Conservation (phyloP, 2,797 vertebrate genomes). For the Spondyliosoma cantharus region DNA sequence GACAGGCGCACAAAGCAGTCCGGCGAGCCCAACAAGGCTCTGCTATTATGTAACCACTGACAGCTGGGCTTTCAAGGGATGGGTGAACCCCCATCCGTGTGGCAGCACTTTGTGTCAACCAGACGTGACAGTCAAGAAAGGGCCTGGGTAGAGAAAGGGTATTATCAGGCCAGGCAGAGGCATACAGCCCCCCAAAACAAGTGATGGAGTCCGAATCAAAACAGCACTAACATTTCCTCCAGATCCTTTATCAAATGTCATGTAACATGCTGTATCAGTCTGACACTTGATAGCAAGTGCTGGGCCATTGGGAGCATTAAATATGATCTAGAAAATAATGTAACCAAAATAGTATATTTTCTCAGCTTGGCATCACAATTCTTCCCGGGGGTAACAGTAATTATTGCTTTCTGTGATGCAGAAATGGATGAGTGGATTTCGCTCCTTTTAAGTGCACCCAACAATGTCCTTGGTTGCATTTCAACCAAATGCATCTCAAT, state of each 20-base stretch:
- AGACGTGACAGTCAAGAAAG: constrained; percentile 81
- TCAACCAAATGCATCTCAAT: constrained; percentile 47
- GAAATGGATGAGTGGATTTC: constrained; percentile 14
- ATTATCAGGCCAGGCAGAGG: constrained; percentile 69
- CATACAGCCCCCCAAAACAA: constrained; percentile 46
- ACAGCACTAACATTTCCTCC: constrained; percentile 46
- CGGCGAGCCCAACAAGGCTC: constrained; percentile 82
- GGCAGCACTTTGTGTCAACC: constrained; percentile 84
- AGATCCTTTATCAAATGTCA: constrained; percentile 47
- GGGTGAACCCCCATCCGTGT: constrained; percentile 80
- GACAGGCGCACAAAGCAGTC: constrained; percentile 85
- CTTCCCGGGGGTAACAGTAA: not conserved
- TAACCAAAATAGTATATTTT: not conserved
- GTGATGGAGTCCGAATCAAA: constrained; percentile 59
- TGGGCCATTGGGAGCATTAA: not conserved
- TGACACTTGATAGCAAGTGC: constrained; percentile 34
- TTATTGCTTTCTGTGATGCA: constrained; percentile 15
- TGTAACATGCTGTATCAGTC: constrained; percentile 15
- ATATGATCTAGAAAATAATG: not conserved
- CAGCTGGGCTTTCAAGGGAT: constrained; percentile 85
- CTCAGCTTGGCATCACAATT: not conserved
- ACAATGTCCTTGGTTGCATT: constrained; percentile 49
- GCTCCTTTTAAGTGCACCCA: constrained; percentile 40
- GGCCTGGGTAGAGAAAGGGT: constrained; percentile 66
- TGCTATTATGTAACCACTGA: constrained; percentile 87